Base-by-base conservation (phyloP, 23 tunicate genomes). In the Clavelina lepadiformis region DNA sequence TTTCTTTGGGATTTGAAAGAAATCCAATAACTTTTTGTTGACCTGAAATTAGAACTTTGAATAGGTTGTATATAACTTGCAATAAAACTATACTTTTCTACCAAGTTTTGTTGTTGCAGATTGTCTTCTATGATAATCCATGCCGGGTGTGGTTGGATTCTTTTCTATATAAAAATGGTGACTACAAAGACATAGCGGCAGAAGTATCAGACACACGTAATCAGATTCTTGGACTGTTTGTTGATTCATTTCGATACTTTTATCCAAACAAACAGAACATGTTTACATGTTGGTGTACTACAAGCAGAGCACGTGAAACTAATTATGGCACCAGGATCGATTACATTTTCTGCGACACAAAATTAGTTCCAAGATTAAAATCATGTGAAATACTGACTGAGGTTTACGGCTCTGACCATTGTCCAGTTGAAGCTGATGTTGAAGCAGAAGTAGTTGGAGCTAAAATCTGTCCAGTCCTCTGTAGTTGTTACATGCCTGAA, bases 281-380 rank as follows among this genome's bases (percentile, higher is more conserved):
- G 50, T 89, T 74, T 58, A 89, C 97, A 13, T 89, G 97, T 47
- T 89, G 97, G 97, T 62, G 69, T 50, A 80, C 83, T 2, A 52
- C 81, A 3, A 81, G 38, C 24, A 28, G 89, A 35, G 79, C 91
- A 25, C 56, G 97, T 34, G 79, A 89, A 61, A 89, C 97, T 2
- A 89, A 89, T 38, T 89, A 89, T 46, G 97, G 97, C 19, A 89
- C 97, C 0, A 62, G 97, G 65, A 81, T 89, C 45, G 97, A 89
- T 33, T 89, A 89, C 47, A 56, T 89, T 21, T 81, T 89, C 0
- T 47, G 67, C 3, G 83, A 80, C 65, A 20, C 15, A 18, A 30
- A 33, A 3, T 81, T 89, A 0, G 26, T 35, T 0, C 21, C 37
- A 0, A 21, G 33, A 26, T 29, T 76, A 15, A 54, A 51, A 31